A percentile compares a stretch with the other conserved stretches of the same genome.
These are phyloP conservation scores for Ciconia maguari DNA, from an alignment of 2,113 vertebrate genomes.

Conservation along the genomic window DNA sequence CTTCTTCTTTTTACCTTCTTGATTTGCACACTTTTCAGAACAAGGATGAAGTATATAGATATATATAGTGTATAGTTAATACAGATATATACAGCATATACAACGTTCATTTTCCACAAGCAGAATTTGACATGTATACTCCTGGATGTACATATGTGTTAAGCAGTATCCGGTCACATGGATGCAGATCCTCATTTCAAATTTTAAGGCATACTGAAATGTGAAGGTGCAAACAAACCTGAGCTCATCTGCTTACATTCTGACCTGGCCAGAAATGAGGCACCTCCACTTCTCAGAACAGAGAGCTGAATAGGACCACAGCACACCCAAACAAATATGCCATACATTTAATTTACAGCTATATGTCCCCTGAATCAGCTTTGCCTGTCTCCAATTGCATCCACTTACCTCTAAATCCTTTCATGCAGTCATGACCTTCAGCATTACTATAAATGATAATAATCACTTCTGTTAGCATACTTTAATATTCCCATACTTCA, in stretches of 20 bases:
- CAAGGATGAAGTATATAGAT: not conserved
- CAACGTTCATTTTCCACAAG: not conserved
- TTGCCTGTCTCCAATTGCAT: not conserved
- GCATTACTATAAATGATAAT: not conserved
- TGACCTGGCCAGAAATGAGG: not conserved
- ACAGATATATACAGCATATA: not conserved
- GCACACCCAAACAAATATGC: accelerated
- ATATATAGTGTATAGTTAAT: not conserved
- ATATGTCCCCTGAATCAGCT: not conserved
- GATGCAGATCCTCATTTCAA: not conserved
- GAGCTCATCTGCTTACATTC: not conserved
- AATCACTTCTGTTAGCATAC: not conserved
- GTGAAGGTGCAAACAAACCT: not conserved
- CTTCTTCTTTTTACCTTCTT: not conserved
- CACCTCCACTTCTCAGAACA: not conserved
- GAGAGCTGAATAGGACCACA: not conserved
- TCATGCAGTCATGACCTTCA: not conserved
- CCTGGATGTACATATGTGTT: accelerated
- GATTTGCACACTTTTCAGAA: not conserved
- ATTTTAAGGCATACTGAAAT: not conserved
- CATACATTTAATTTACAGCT: not conserved
- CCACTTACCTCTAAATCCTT: not conserved
- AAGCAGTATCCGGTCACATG: not conserved
- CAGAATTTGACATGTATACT: not conserved
- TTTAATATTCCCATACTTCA: not conserved